These are phyloP conservation scores for Phrynosoma platyrhinos DNA, from an alignment of 2,113 vertebrate species.

Conservation along the genomic window DNA sequence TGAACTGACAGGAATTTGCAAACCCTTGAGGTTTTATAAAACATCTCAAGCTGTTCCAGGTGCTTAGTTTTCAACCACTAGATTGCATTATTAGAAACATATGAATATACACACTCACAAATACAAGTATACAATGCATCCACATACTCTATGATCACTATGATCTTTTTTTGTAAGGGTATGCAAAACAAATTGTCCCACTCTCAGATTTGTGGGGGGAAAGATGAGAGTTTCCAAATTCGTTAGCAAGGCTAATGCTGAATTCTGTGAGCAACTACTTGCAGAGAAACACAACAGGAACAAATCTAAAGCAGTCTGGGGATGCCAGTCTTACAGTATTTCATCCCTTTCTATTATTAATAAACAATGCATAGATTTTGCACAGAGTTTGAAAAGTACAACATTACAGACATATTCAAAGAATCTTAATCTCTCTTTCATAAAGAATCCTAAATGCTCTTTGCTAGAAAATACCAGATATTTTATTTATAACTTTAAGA, in stretches of 20 bases:
- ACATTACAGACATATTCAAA: slow-evolving; percentile 44
- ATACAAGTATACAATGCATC: slow-evolving; percentile 48
- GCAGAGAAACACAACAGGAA: neutral
- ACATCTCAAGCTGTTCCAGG: slow-evolving; percentile 27
- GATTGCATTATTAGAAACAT: slow-evolving; percentile 55
- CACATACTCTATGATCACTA: slow-evolving; percentile 47
- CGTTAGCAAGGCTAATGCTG: slow-evolving; percentile 16
- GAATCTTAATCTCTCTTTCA: neutral
- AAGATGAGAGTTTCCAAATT: neutral
- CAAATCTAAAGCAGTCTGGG: neutral
- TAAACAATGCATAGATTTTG: slow-evolving; percentile 53
- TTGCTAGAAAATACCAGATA: slow-evolving; percentile 6
- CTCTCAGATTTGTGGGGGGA: slow-evolving; percentile 48
- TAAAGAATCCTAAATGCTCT: neutral
- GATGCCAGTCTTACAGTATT: slow-evolving; percentile 26
- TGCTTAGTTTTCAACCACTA: slow-evolving; percentile 54
- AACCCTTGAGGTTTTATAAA: slow-evolving; percentile 39
- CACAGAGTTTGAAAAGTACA: slow-evolving; percentile 33
- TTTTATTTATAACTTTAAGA: neutral
- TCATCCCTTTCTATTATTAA: slow-evolving; percentile 45
- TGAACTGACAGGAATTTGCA: slow-evolving; percentile 50
- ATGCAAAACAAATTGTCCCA: slow-evolving; percentile 33
- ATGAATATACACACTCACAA: slow-evolving; percentile 61
- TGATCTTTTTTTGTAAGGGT: slow-evolving; percentile 63
- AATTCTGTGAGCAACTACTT: neutral